Percentiles rank a stretch among this genome's conserved stretches.
These are phyloP conservation scores for Astreopora myriophthalma DNA, from an alignment of 64 coral and sea anemone genomes.

Conservation along the genomic window DNA sequence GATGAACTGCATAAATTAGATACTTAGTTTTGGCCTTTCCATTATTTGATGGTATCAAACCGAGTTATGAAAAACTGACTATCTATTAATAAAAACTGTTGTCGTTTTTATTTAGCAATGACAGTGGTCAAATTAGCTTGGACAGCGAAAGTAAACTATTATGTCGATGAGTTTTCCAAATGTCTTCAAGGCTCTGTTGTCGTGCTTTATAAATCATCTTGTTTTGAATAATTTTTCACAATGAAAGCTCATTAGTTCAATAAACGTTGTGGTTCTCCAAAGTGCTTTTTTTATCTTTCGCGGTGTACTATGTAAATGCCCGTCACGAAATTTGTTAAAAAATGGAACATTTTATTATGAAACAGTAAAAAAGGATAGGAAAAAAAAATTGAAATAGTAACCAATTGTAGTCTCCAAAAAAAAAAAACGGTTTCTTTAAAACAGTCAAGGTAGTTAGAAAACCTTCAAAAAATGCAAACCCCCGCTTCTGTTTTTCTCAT, in stretches of 20 bases:
- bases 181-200: slow-evolving; percentile 1
- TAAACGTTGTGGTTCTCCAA: slow-evolving; percentile 35
- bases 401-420: background rate
- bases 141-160: slow-evolving; percentile 7
- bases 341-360: no score
- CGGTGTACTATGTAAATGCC: background rate
- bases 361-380: no score
- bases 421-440: background rate
- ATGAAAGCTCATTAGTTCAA: slow-evolving; percentile 48
- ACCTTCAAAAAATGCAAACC: background rate
- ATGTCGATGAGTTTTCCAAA: slow-evolving; percentile 35
- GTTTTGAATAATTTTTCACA: slow-evolving; percentile 47
- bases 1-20: no score
- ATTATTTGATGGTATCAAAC: no score
- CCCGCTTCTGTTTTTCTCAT: slow-evolving; percentile 25
- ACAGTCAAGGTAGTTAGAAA: background rate
- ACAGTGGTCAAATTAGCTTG: background rate
- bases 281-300: slow-evolving; percentile 43
- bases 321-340: background rate
- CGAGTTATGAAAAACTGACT: no score
- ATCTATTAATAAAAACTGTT: no score
- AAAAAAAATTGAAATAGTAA: no score
- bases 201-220: slow-evolving; percentile 22
- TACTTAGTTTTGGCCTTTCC: background rate
- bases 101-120: background rate